Base-by-base conservation (phyloP, 2,888 invertebrate species). In the Shargacucullia verbasci region DNA sequence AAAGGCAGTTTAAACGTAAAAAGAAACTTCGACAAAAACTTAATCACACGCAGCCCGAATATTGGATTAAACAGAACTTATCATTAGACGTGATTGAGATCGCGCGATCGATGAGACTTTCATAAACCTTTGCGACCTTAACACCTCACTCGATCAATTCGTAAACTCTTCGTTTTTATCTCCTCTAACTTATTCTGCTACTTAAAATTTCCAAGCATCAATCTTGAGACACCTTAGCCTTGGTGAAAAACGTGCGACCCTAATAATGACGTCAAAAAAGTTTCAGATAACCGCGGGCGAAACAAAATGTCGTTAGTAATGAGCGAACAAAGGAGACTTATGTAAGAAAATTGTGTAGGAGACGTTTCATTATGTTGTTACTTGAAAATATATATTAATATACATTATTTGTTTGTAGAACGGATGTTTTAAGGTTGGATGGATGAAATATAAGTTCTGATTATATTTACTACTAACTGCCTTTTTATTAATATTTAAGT, bases 271-370 rank as follows among this genome's bases (percentile, higher is more conserved):
- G 58, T 55, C 48, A 67, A 49, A 62, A 62, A 67, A 75, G 58
- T 67, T 71, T 53, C 40, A 44, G 57, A 67, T 57, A 59, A 43
- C 75, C 72, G 25, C 37, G 37, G 25, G 75, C 67, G 38, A 59
- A 54, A 67, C 43, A 67, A 67, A 72, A 69, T 59, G 64, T 71
- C 56, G 52, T 56, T 59, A 37, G 62, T 71, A 76, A 72, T 70
- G 64, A 76, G 53, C 47, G 47, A 59, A 70, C 54, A 61, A 67
- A 55, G 54, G 8, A 8, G 62, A 50, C 59, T 58, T 53, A 40
- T 54, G 46, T 57, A 47, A 48, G 67, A 44, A 66, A 67, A 72
- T 14, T 66, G 53, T 66, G 53, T 46, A 54, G 43, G 29, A 66
- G 49, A 59, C 20, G 13, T 72, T 67, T 44, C 39, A 54, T 67